Evolutionary conservation across 92 coral and sea anemone species (phyloP), one percentile per base, ranked within the genome.

Genomic region (Micromussa lordhowensis): DNA sequence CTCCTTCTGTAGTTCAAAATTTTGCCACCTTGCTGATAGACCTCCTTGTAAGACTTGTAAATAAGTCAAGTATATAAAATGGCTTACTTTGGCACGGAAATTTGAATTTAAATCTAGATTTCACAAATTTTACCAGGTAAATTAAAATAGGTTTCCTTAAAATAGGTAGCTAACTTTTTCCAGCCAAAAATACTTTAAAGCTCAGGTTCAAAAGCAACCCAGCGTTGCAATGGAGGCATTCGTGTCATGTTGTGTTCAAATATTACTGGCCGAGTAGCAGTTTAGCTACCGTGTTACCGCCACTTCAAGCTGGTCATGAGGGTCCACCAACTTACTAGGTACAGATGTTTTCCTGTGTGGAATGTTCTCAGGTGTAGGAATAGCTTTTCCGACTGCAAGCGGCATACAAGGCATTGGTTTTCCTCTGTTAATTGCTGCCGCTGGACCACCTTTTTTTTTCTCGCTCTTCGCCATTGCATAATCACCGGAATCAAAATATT

Each of bases 311-410:
- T 84, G 88, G 28, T 84, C 89, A 36, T 86, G 83, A 22, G 77
- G 44, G 63, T 86, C 89, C 95, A 90, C 98, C 88, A 98, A 93
- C 98, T 98, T 98, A 93, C 99, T 98, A 76, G 99, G 99, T 31
- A 98, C 99, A 14, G 99, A 98, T 30, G 96, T 88, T 92, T 98
- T 98, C 91, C 99, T 91, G 89, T 98, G 99, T n/a, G 99, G 99
- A 75, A 98, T 98, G 82, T 98, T 96, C 61, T 98, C 99, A 35
- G 99, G 99, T 53, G 96, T 98, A 11, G 99, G 99, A 58, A 96
- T 96, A 36, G 96, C 99, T 88, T 93, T 92, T 28, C 99, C 99
- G 29, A 98, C 96, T 68, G 92, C 98, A 61, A 93, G 86, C 66
- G 89, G 93, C 44, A 90, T 90, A 38, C 74, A 68, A 29, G 86